Base-by-base conservation (phyloP, 2,888 invertebrate genomes). In the Oeneis ivallda region DNA sequence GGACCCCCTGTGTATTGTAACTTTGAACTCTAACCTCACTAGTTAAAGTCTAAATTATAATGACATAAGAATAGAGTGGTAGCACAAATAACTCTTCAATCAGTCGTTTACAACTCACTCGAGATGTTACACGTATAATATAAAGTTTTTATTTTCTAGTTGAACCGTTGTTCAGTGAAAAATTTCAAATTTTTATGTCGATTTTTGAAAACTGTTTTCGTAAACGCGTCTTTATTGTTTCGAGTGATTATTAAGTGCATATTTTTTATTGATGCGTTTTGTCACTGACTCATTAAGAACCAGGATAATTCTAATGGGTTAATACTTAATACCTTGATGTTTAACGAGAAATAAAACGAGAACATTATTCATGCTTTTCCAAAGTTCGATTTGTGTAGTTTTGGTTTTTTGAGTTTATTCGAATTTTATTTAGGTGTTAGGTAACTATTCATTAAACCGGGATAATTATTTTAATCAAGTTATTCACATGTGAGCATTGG, bases 71-170 rank as follows among this genome's bases (percentile, higher is more conserved):
- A 43, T 58, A 11, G 17, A 19, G n/a, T 34, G 43, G 59, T 47
- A 45, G 70, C 65, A 65, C 67, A 68, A 67, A 69, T 67, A 67
- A 64, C 62, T 61, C 65, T 54, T 65, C 75, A 77, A 79, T 78
- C 81, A 84, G 84, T 84, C 76, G 78, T 75, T 76, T 75, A 76
- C 76, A 76, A 72, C 71, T 78, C 76, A 70, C 73, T 72, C 76
- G 41, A 74, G 69, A 67, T 72, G 77, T 71, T 69, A 75, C 77
- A 77, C 79, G 79, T 70, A 67, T 71, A 37, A 26, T n/a, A 19
- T 11, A 56, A 39, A 19, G 41, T 41, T 56, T 56, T 19, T 41
- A 41, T 56, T 41, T 41, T 11, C 39, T 53, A 47, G 37, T 39
- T 65, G 62, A 57, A 65, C 60, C 26, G 26, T 50, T 1, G 11